Percentiles rank a stretch among this genome's conserved stretches.
Evolutionary conservation across 1,140 invertebrate genomes (phyloP).

Genomic region (Limonius californicus): DNA sequence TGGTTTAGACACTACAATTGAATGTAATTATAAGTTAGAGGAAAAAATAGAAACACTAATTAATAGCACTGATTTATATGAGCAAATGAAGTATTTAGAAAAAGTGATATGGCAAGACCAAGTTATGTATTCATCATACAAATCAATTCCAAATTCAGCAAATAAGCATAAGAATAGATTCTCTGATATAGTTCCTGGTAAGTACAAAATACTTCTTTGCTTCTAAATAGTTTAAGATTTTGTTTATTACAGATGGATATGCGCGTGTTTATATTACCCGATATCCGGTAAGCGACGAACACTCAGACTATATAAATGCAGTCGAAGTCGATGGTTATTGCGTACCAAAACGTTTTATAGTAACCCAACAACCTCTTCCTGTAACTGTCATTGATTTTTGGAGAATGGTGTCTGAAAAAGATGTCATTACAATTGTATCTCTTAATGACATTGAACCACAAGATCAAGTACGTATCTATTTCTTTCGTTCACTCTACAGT

Average conservation of each 20-base stretch:
- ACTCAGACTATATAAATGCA: constrained; percentile 60
- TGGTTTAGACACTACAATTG: constrained; percentile 30
- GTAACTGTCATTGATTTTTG: constrained; percentile 57
- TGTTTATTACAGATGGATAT: not conserved
- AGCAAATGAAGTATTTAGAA: constrained; percentile 33
- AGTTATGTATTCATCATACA: constrained; percentile 24
- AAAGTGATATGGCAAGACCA: constrained; percentile 33
- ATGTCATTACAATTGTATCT: constrained; percentile 53
- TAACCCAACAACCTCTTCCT: constrained; percentile 53
- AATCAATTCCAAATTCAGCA: no score
- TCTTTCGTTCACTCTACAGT: no score
- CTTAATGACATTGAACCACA: constrained; percentile 44
- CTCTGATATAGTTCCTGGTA: constrained; percentile 29
- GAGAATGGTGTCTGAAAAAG: constrained; percentile 58
- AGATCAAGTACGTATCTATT: constrained; percentile 29
- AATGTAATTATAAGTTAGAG: constrained; percentile 33
- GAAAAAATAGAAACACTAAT: constrained; percentile 11
- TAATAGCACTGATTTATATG: not conserved
- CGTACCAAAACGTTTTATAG: constrained; percentile 43
- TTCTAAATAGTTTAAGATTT: not conserved
- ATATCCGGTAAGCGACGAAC: constrained; percentile 20
- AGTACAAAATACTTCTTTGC: not conserved
- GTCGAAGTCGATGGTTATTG: constrained; percentile 61
- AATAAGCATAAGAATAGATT: constrained; percentile 28
- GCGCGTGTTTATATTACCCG: constrained; percentile 18